Percentiles rank a stretch among this genome's conserved stretches.
phyloP scores from a whole-genome alignment of 2,888 invertebrate species.

The Amorpha juglandis region DNA sequence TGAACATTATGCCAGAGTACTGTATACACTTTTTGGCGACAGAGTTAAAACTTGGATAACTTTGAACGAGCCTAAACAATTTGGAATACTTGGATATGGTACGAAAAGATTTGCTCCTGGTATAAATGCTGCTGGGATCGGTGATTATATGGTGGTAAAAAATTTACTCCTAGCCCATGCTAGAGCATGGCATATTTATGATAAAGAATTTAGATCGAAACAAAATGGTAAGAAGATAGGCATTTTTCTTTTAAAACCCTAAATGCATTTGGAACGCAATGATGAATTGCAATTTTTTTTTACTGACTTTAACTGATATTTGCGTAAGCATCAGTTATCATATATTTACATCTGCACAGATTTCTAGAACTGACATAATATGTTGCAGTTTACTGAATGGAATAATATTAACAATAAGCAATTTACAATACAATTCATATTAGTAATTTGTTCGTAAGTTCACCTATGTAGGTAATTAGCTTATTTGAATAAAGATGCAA shows the following conservation, averaged over 20 bases:
- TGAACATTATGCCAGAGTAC: conserved; percentile 74
- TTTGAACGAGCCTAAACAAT: conserved; percentile 83
- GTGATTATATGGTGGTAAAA: conserved; percentile 80
- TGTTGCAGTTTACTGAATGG: no score
- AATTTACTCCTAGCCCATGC: conserved; percentile 85
- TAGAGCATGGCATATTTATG: conserved; percentile 73
- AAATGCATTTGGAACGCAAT: no score
- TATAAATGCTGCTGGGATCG: conserved; percentile 71
- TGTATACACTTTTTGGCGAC: conserved; percentile 76
- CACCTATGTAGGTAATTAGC: no score
- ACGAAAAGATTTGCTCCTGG: conserved; percentile 59
- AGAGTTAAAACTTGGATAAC: conserved; percentile 85
- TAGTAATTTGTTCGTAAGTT: no score
- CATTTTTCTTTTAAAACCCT: not conserved
- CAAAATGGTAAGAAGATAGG: conserved; percentile 52
- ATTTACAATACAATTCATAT: no score
- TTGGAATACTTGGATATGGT: conserved; percentile 75
- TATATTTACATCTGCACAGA: no score
- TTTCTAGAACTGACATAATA: no score
- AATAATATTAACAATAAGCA: no score
- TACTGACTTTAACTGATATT: no score
- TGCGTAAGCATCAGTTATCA: no score
- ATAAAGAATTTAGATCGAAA: conserved; percentile 58
- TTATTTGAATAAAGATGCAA: no score
- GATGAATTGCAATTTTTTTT: no score